Conservation (phyloP, 2,888 invertebrate genomes). For the Cremastinae sp. region DNA sequence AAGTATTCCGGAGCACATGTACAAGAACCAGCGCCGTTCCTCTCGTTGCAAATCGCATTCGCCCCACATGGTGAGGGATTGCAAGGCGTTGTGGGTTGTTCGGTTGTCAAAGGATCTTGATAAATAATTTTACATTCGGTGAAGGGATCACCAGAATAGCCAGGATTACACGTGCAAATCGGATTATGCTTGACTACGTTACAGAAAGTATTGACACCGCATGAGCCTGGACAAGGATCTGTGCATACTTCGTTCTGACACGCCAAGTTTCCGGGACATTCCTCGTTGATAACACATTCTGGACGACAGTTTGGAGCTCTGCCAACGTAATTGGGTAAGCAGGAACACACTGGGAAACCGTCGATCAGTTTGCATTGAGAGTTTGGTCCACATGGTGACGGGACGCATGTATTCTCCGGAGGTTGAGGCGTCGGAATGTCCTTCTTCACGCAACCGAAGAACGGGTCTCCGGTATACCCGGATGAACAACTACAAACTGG, state of each 20-base stretch:
- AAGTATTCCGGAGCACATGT: constrained; percentile 90
- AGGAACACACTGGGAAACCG: constrained; percentile 90
- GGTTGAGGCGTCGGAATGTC: constrained; percentile 80
- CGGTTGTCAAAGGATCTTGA: constrained; percentile 82
- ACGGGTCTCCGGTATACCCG: constrained; percentile 90
- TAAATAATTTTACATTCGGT: constrained; percentile 84
- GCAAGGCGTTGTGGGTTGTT: constrained; percentile 87
- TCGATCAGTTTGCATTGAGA: constrained; percentile 90
- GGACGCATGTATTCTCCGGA: constrained; percentile 88
- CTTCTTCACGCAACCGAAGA: constrained; percentile 86
- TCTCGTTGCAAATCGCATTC: constrained; percentile 91
- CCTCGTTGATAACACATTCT: constrained; percentile 91
- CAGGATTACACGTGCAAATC: constrained; percentile 89
- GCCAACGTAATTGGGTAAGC: constrained; percentile 89
- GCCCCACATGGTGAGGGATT: constrained; percentile 93
- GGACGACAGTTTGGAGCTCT: constrained; percentile 92
- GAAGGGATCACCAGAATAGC: constrained; percentile 93
- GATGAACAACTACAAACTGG: constrained; percentile 91
- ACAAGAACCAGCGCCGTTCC: constrained; percentile 91
- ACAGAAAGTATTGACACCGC: constrained; percentile 89
- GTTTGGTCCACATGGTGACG: constrained; percentile 92
- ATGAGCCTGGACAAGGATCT: constrained; percentile 92
- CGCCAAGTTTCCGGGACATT: constrained; percentile 91
- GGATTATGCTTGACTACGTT: constrained; percentile 92
- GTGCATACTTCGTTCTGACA: constrained; percentile 91